Evolutionary conservation across 2,888 invertebrate genomes (phyloP).

Genomic region (Anagyrus pseudococci): DNA sequence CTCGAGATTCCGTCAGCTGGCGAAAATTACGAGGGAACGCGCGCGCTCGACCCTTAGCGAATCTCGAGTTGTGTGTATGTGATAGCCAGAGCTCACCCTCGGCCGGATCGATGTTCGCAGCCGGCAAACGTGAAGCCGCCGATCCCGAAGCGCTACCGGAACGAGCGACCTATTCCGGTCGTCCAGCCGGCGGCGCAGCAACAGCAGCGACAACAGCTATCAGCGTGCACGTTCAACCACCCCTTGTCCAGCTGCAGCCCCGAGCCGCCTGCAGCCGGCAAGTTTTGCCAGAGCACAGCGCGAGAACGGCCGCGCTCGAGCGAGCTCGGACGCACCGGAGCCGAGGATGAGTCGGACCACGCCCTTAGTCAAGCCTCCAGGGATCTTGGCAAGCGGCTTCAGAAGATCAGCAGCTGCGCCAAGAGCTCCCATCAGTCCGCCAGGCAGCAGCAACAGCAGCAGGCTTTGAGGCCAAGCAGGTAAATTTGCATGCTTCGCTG

Average conservation of each 20-base stretch:
- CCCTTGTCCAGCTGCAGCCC: conserved; percentile 25
- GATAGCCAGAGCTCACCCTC: no score
- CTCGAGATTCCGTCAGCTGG: no score
- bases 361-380: conserved; percentile 46
- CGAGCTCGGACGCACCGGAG: neutral
- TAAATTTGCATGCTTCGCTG: neutral
- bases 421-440: conserved; percentile 35
- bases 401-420: conserved; percentile 46
- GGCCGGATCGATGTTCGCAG: conserved; percentile 44
- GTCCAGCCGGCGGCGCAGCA: neutral
- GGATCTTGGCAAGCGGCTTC: conserved; percentile 53
- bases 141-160: conserved; percentile 62
- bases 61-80: no score
- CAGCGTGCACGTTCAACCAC: no score
- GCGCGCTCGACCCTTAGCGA: neutral
- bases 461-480: conserved; percentile 23
- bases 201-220: neutral
- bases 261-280: neutral
- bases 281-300: no score
- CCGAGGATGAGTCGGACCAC: neutral
- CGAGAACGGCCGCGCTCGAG: neutral
- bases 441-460: no score
- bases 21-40: no score
- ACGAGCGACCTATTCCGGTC: conserved; percentile 53
- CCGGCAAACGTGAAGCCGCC: conserved; percentile 53